Base-by-base conservation (phyloP, 2,888 invertebrate genomes). In the Protophormia terraenovae region DNA sequence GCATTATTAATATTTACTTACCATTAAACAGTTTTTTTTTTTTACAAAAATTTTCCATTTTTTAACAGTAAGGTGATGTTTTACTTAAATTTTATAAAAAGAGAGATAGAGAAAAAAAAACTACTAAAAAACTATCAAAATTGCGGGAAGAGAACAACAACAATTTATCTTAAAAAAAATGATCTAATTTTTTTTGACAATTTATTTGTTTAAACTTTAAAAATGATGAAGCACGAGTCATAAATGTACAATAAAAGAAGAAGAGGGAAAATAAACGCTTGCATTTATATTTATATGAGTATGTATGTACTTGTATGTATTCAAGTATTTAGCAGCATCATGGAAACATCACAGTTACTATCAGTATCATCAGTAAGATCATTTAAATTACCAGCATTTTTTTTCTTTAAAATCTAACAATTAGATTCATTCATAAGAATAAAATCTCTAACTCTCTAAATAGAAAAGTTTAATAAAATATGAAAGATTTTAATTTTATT, bases 151-250 rank as follows among this genome's bases (percentile, higher is more conserved):
- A 58, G 55, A 55, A 14, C 14, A 29, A 10, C 24, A 81, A 45
- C n/a, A n/a, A 62, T 35, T 64, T 71, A 62, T 79, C 53, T 71
- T n/a, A 22, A 29, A 79, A 64, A 64, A 79, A 64, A 64, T 60
- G 60, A 72, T 72, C 62, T 50, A 72, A 55, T 64, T 55, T 75
- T 60, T 22, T 29, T 67, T 41, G 19, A 75, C 47, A 69, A 24
- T 71, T 64, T 82, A 35, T 82, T 82, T 82, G 71, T 45, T 71
- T 77, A 64, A 76, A 76, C 16, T 53, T 47, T 22, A 14, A 62
- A 64, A 66, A 35, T n/a, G 14, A 12, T 75, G 41, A 69, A 82
- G 71, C 82, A 82, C 76, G 55, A 64, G 66, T 66, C 45, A 55
- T 60, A n/a, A 72, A 50, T 8, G 50, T 10, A 7, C 7, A 14